Base-by-base conservation (phyloP, 2,888 invertebrate species). In the Mythimna loreyi region DNA sequence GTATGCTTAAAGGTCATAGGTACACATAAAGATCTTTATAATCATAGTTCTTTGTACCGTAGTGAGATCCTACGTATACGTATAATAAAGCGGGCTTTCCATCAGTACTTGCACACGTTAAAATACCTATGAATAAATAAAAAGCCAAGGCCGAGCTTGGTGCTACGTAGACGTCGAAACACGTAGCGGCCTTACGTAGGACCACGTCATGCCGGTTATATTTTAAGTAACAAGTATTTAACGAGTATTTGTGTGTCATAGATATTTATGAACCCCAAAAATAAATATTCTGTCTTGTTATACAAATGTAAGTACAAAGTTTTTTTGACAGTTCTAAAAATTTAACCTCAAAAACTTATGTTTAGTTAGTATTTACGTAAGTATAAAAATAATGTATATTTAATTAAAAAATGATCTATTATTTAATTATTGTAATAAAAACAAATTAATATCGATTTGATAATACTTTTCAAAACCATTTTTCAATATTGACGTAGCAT, bases 111-210 rank as follows among this genome's bases (percentile, higher is more conserved):
- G 28, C 52, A 43, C 25, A 16, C 47, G 49, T 53, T 53, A n/a
- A 28, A 57, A 53, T 62, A 59, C 36, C 69, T 71, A 61, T 71
- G 63, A 76, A 78, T 80, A 80, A 78, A 82, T 78, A 81, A 81
- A 74, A 75, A 45, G 0, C 28, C 76, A 73, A 80, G 78, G 80
- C 49, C 74, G 13, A 1, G 61, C 70, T 63, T 72, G 73, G 61
- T 57, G 61, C 68, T 77, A 83, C 82, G 83, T 73, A 67, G 56
- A 58, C 40, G 43, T 25, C 5, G 21, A 67, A 67, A 76, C 69
- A 78, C 76, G 83, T 80, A 78, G 65, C 33, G n/a, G 52, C 52
- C 71, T 67, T 67, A 81, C 82, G 83, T 82, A 75, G 52, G 40
- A 16, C 36, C 40, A 73, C 83, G 83, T 83, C 83, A 82, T 58